Conservation (phyloP, 1,140 invertebrate species). For the Schlechtendalia chinensis region DNA sequence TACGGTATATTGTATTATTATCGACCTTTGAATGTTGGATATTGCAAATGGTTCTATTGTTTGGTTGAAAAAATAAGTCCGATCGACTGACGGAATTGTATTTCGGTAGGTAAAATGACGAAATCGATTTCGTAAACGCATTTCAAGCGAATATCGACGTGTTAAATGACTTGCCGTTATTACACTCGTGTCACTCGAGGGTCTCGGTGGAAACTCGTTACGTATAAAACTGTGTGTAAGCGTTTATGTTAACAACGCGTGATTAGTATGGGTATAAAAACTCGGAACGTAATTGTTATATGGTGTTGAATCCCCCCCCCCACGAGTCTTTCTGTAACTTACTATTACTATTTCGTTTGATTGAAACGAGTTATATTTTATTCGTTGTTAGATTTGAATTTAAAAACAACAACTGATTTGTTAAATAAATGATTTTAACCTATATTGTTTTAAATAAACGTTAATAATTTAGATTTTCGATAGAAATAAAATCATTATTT, state of each 20-base stretch:
- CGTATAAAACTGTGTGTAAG: neutral
- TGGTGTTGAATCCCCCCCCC: neutral
- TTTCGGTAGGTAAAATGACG: neutral
- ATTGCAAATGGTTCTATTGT: neutral
- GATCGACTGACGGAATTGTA: neutral
- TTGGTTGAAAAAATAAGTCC: neutral
- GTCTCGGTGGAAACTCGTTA: no score
- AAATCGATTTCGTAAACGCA: neutral
- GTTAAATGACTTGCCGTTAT: neutral
- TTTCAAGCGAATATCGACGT: neutral
- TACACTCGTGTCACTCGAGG: neutral
- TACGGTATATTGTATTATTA: no score
- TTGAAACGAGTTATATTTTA: no score
- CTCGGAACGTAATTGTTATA: neutral
- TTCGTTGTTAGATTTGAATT: no score
- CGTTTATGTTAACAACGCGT: neutral
- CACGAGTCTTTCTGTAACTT: neutral
- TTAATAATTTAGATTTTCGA: no score
- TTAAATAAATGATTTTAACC: no score
- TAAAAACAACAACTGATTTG: no score
- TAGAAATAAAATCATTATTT: no score
- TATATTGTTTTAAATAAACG: no score
- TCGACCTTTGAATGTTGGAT: neutral
- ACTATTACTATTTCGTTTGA: no score
- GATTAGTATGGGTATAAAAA: slow-evolving; percentile 10